Percentiles rank a stretch among this genome's conserved stretches.
Evolutionary conservation across 2,113 vertebrate genomes (phyloP).

Genomic region (Balaenoptera acutorostrata): DNA sequence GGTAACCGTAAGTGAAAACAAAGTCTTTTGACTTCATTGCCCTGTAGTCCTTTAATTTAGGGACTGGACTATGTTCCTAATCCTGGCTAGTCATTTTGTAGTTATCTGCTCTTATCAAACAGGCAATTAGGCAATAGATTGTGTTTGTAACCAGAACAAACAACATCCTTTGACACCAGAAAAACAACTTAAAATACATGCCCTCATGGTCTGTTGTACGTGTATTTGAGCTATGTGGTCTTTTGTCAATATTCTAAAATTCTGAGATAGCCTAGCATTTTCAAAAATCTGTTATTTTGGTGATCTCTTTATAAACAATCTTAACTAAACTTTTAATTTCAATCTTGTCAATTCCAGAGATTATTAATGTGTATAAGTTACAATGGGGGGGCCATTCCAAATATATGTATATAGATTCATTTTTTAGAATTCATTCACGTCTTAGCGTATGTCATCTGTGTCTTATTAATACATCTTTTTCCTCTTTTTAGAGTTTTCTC

Average conservation of each 20-base stretch:
- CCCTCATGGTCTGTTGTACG: neutral
- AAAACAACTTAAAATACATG: neutral
- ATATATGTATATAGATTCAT: neutral
- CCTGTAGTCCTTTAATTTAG: neutral
- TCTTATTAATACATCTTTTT: neutral
- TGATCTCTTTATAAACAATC: neutral
- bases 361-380: neutral
- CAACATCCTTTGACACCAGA: neutral
- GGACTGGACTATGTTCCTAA: neutral
- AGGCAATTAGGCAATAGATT: neutral
- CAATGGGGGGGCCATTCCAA: neutral
- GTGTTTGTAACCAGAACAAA: neutral
- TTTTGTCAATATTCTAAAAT: neutral
- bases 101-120: constrained; percentile 1
- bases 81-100: neutral
- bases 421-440: neutral
- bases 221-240: neutral
- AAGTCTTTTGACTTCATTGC: neutral
- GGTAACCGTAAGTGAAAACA: neutral
- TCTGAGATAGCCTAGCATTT: neutral
- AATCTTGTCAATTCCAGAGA: neutral
- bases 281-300: neutral
- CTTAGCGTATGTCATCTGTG: neutral
- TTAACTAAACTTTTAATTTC: constrained; percentile 18
- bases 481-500: neutral